phyloP scores from a whole-genome alignment of 2,113 vertebrate genomes.

The Typhlomys cinereus region DNA sequence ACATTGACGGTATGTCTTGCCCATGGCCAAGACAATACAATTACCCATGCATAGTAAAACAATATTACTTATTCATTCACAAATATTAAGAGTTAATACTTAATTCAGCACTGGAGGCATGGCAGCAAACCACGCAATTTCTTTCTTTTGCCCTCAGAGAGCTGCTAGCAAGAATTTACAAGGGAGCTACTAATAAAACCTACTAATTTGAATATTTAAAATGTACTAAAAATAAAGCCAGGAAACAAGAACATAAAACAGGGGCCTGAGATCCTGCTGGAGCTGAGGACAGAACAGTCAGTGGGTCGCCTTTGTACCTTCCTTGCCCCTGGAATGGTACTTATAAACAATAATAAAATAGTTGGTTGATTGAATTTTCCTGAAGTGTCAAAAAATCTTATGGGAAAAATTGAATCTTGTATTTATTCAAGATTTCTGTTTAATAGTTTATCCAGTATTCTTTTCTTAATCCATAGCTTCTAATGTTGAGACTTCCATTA shows the following conservation, averaged over 20 bases:
- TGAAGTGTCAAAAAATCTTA: not conserved
- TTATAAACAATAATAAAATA: not conserved
- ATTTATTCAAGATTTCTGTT: not conserved
- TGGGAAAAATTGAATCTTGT: not conserved
- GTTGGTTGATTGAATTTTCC: not conserved
- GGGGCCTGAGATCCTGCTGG: not conserved
- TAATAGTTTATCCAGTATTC: not conserved
- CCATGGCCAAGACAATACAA: not conserved
- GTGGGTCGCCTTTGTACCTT: not conserved
- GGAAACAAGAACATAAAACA: not conserved
- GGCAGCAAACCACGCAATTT: not conserved
- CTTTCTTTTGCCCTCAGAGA: not conserved
- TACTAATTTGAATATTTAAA: not conserved
- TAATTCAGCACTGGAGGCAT: not conserved
- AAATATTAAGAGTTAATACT: not conserved
- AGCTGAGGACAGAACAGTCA: too few relatives aligned
- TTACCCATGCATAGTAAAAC: not conserved
- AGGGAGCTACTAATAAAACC: conserved; percentile 17
- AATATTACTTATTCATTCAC: conserved; percentile 7
- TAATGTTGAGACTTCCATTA: not conserved
- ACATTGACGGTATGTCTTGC: not conserved
- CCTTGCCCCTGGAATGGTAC: not conserved
- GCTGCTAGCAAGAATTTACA: conserved; percentile 37
- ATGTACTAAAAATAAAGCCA: not conserved
- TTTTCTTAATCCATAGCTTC: not conserved